Base-by-base conservation (phyloP, 1,140 invertebrate genomes). In the Drosophila mauritiana region DNA sequence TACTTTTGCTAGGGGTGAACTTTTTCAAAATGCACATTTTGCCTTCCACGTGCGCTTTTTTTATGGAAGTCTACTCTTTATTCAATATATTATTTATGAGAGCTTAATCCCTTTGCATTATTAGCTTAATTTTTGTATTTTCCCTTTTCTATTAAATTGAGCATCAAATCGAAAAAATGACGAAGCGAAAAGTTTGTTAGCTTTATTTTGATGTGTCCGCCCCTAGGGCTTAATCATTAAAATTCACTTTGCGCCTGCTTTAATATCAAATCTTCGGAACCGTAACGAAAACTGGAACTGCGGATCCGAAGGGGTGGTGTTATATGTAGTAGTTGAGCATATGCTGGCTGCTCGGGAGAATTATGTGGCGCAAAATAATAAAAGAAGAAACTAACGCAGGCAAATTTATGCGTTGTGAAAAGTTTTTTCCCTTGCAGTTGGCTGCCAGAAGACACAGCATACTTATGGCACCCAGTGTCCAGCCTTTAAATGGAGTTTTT, bases 331-430 rank as follows among this genome's bases (percentile, higher is more conserved):
- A 54, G 57, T 57, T 63, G 53, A 65, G 73, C 83, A 88, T 88
- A 88, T 88, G 83, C 81, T 88, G 64, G 42, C 61, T 42, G 73
- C 80, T 64, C 56, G 48, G 48, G 72, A 89, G 76, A 88, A 89
- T 89, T 67, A 88, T 89, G 84, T 89, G 83, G 84, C 83, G 83
- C 75, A 83, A 79, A 62, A 64, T 64, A 64, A 64, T 64, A 46
- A 62, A 62, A 61, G 40, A 52, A 34, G 31, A 68, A 88, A 88
- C 84, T 89, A 89, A 88, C 80, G 79, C 79, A 67, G 58, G 68
- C 45, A 88, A 88, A 88, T 88, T 89, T 88, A 88, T 88, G 83
- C 83, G 84, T 83, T 89, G 79, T 77, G 84, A 79, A 89, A 88
- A 89, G 58, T 88, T 86, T 82, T 73, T 75, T 56, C 36, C 67